A percentile compares a stretch with the other conserved stretches of the same genome.
Evolutionary conservation across 2,113 vertebrate genomes (phyloP).

Genomic region (Tenrec ecaudatus): DNA sequence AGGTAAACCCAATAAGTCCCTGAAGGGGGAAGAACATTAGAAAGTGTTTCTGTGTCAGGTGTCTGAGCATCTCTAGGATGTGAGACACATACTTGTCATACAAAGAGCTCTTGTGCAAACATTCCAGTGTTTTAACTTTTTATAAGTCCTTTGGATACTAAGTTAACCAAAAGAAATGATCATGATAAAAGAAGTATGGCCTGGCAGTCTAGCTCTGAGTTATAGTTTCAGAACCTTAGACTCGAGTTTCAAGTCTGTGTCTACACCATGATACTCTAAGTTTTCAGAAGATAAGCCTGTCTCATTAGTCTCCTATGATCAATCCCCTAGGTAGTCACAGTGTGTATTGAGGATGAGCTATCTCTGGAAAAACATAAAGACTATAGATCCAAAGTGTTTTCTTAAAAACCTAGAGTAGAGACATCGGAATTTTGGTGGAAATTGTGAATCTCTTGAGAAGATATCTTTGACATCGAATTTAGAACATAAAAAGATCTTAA

Average conservation of each 20-base stretch:
- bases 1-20: not conserved
- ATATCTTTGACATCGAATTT: not conserved
- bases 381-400: not conserved
- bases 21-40: not conserved
- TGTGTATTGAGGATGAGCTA: not conserved
- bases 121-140: not conserved
- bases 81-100: not conserved
- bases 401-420: not conserved
- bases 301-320: not conserved
- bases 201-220: not conserved
- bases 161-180: not conserved
- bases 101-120: not conserved
- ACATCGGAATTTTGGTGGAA: not conserved
- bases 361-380: not conserved
- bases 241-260: not conserved
- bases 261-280: not conserved
- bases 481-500: not conserved
- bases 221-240: not conserved
- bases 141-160: not conserved
- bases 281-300: not conserved
- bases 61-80: not conserved
- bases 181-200: not conserved
- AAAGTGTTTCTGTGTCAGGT: not conserved
- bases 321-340: not conserved
- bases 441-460: not conserved